These are phyloP conservation scores for Criorhina ranunculi DNA, from an alignment of 2,888 invertebrate species.

Conservation along the genomic window DNA sequence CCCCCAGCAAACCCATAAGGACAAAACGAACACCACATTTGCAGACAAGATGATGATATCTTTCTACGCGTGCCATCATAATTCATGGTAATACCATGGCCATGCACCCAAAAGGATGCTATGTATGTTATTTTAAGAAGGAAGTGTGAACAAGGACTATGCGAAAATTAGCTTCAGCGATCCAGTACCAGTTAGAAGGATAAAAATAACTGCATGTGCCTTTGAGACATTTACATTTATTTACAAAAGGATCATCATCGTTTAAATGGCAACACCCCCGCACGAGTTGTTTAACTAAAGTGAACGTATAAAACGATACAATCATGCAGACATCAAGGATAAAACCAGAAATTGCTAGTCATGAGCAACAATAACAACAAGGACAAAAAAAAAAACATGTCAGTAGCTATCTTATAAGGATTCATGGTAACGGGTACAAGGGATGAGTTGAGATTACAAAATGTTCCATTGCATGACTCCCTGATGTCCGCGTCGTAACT, in stretches of 20 bases:
- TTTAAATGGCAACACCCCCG: constrained; percentile 36
- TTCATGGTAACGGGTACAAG: constrained; percentile 44
- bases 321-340: constrained; percentile 49
- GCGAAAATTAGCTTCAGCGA: constrained; percentile 50
- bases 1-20: constrained; percentile 5
- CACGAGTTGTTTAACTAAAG: constrained; percentile 38
- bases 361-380: constrained; percentile 11
- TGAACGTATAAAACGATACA: constrained; percentile 28
- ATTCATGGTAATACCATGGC: constrained; percentile 51
- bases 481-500: constrained; percentile 40
- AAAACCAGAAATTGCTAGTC: constrained; percentile 48
- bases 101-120: neutral
- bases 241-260: constrained; percentile 38
- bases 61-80: constrained; percentile 62
- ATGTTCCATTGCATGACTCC: constrained; percentile 67
- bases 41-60: constrained; percentile 38
- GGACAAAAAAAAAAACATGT: constrained; percentile 37
- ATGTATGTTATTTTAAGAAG: neutral
- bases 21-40: constrained; percentile 30
- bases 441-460: constrained; percentile 69
- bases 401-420: constrained; percentile 59
- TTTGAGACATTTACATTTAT: constrained; percentile 47
- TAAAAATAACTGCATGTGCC: constrained; percentile 34
- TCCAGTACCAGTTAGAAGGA: constrained; percentile 22
- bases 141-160: constrained; percentile 56